A percentile compares a stretch with the other conserved stretches of the same genome.
Conservation (phyloP, 2,888 invertebrate genomes). For the Ctenicera cuprea region DNA sequence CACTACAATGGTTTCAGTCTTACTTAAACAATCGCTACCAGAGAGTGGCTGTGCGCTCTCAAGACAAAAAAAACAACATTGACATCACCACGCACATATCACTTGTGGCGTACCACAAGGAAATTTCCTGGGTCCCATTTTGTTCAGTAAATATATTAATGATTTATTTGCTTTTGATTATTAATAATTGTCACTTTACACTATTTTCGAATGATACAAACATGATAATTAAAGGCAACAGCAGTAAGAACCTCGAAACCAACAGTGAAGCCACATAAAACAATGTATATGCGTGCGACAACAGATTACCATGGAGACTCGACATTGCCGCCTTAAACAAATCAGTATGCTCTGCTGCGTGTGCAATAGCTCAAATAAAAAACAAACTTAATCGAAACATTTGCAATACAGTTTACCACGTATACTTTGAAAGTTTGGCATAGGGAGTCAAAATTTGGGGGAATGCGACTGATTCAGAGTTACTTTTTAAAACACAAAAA, state of each 20-base stretch:
- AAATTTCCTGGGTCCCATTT: background rate
- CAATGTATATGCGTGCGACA: background rate
- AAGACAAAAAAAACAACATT: background rate
- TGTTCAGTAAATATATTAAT: background rate
- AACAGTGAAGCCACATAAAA: too few species aligned
- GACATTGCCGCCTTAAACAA: background rate
- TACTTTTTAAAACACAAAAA: background rate
- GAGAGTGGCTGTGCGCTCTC: background rate
- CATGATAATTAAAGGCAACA: background rate
- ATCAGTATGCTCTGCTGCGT: background rate
- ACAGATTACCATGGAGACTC: background rate
- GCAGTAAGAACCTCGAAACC: too few species aligned
- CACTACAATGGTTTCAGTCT: background rate
- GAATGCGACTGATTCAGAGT: background rate
- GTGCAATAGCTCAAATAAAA: background rate
- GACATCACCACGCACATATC: background rate
- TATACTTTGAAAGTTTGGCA: background rate
- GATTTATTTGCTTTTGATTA: background rate
- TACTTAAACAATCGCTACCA: background rate
- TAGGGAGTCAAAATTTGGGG: background rate
- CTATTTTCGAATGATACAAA: background rate
- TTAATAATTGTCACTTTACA: background rate
- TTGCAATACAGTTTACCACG: background rate
- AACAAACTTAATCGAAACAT: background rate
- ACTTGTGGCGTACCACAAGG: background rate